Base-by-base conservation (phyloP, 2,797 vertebrate species). In the Chlorospingus semifuscus region DNA sequence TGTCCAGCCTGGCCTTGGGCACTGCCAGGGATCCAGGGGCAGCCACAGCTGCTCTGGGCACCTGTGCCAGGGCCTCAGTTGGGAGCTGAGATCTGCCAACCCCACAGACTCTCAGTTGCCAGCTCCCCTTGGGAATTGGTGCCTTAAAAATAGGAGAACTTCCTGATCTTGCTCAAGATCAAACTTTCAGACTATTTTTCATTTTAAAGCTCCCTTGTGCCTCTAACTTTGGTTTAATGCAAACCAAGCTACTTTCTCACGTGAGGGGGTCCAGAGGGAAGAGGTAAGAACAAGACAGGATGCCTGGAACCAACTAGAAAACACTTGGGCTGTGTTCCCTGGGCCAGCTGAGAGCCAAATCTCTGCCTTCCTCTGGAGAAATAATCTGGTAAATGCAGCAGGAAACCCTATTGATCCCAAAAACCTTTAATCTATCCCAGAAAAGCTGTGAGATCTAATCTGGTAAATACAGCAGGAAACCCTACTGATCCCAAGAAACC, bases 1-100 rank as follows among this genome's bases (percentile, higher is more conserved):
- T 6, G 0, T 61, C 61, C 56, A 76, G 0, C 37, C 50, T 64
- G 71, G 15, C n/a, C 21, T 46, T 8, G 64, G 50, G 0, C 50
- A 39, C 4, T 77, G 0, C 20, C 87, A 83, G 56, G 49, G 64
- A 50, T 50, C 61, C 44, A 75, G 87, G 55, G 23, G 23, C 27
- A 69, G 32, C 41, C 56, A 8, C 32, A 82, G 56, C 42, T 50
- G 0, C 32, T 75, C 70, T 61, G 77, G 46, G 52, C 30, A 68
- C 18, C 69, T 55, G 27, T 30, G 63, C 42, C 49, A 69, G 49
- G 2, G 23, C 4, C 49, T 76, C 30, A 39, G 4, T 2, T 64
- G 57, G 17, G 32, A 75, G 12, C 61, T 74, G 29, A 72, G 34
- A 57, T 26, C 44, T 75, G 41, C 56, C 78, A 66, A 26, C 23